phyloP scores from a whole-genome alignment of 2,797 vertebrate genomes.

The Sciurus carolinensis region DNA sequence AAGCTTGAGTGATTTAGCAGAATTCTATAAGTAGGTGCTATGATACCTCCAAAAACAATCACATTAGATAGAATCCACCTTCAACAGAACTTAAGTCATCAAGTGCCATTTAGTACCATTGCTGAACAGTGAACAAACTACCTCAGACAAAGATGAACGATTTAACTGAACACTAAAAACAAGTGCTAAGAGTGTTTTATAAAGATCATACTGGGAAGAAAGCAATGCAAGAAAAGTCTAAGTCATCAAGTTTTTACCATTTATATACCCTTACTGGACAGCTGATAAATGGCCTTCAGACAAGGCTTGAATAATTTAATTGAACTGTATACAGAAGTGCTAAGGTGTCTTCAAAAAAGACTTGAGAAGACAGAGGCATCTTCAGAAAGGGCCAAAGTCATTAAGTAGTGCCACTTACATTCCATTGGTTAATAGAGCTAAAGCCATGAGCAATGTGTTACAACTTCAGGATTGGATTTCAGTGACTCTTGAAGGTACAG shows the following conservation, averaged over 20 bases:
- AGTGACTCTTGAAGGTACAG: slow-evolving; percentile 3
- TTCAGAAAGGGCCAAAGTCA: slow-evolving; percentile 63
- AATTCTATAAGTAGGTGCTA: slow-evolving; percentile 40
- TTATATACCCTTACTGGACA: neutral
- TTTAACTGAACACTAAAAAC: slow-evolving; percentile 36
- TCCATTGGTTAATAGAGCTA: slow-evolving; percentile 24
- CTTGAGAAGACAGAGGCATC: slow-evolving; percentile 45
- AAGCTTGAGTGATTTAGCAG: slow-evolving; percentile 39
- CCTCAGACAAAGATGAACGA: slow-evolving; percentile 42
- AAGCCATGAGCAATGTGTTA: slow-evolving; percentile 39
- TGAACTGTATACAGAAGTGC: slow-evolving; percentile 32
- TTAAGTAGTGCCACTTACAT: slow-evolving; percentile 20
- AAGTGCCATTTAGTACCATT: slow-evolving; percentile 13
- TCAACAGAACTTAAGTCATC: slow-evolving; percentile 30
- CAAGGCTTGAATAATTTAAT: neutral
- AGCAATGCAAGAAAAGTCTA: slow-evolving; percentile 16
- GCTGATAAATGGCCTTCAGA: slow-evolving; percentile 27
- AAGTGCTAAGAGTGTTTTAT: neutral
- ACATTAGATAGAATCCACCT: neutral
- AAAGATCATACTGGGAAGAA: slow-evolving; percentile 28
- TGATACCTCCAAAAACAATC: slow-evolving; percentile 34
- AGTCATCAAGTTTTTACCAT: neutral
- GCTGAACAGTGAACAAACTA: neutral
- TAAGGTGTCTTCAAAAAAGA: slow-evolving; percentile 52
- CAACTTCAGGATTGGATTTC: slow-evolving; percentile 42